Evolutionary conservation across 2,797 vertebrate species (phyloP).

Genomic region (Lagorchestes hirsutus): DNA sequence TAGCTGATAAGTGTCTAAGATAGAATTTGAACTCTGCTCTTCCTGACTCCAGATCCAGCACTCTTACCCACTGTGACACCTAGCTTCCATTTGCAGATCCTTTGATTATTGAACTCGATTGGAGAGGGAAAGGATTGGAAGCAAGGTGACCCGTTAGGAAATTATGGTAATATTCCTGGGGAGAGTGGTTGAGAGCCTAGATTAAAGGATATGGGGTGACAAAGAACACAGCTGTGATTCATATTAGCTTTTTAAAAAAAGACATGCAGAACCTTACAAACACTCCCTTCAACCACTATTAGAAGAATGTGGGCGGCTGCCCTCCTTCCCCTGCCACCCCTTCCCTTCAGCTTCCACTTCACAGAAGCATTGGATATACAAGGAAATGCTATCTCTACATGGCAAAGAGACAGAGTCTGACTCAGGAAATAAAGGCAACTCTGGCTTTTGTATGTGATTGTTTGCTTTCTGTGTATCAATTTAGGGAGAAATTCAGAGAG

Average conservation of each 20-base stretch:
- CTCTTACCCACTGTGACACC: neutral
- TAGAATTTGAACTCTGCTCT: neutral
- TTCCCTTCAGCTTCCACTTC: neutral
- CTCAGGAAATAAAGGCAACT: neutral
- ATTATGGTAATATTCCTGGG: neutral
- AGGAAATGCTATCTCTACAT: neutral
- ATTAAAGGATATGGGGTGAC: neutral
- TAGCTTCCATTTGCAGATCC: neutral
- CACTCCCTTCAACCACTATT: neutral
- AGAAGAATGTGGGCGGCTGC: neutral
- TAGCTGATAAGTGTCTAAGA: neutral
- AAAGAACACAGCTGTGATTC: neutral
- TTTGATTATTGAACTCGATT: neutral
- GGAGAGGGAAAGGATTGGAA: neutral
- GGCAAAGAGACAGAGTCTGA: neutral
- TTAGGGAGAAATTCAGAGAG: neutral
- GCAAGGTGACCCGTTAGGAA: neutral
- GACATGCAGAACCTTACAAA: neutral
- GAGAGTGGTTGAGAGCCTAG: neutral
- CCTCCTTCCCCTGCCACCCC: neutral
- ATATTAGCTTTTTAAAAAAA: neutral
- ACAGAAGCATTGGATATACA: neutral
- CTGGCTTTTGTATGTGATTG: neutral
- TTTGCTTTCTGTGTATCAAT: neutral
- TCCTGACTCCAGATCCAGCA: neutral